Conservation (phyloP, 92 coral and sea anemone genomes). For the Palythoa heliodiscus region DNA sequence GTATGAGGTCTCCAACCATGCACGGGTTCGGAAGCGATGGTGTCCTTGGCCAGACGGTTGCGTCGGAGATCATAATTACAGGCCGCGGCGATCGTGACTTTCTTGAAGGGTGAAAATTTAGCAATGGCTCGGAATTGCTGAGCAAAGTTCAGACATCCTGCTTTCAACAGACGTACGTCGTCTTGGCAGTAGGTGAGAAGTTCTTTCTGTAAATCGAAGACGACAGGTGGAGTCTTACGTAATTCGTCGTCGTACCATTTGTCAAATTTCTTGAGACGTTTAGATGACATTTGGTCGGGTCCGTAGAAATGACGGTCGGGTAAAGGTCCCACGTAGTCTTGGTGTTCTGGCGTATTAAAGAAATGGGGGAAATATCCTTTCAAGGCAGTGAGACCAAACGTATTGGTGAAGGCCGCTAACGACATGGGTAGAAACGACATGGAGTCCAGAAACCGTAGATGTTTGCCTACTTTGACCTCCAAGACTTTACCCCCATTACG, state of each 20-base stretch:
- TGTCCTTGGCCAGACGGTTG: not conserved
- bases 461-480: constrained; percentile 17
- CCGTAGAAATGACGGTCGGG: constrained; percentile 1
- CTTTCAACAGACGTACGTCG: not conserved
- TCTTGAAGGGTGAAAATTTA: not conserved
- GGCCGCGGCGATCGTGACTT: constrained; percentile 4
- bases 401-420: constrained; percentile 24
- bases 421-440: not conserved
- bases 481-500: constrained; percentile 38
- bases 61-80: not conserved
- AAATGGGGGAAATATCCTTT: constrained; percentile 34
- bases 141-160: not conserved
- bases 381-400: constrained; percentile 16
- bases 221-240: too few relatives aligned
- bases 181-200: not conserved
- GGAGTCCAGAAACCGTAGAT: not conserved
- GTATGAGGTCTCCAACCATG: not conserved
- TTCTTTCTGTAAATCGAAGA: too few relatives aligned
- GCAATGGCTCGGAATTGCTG: not conserved
- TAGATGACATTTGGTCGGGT: too few relatives aligned
- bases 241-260: too few relatives aligned
- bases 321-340: constrained; percentile 37
- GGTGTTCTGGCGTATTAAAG: not conserved
- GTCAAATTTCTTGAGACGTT: too few relatives aligned
- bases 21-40: constrained; percentile 7